Conservation (phyloP, 2,888 invertebrate genomes). For the Arrhopalites spinosus region DNA sequence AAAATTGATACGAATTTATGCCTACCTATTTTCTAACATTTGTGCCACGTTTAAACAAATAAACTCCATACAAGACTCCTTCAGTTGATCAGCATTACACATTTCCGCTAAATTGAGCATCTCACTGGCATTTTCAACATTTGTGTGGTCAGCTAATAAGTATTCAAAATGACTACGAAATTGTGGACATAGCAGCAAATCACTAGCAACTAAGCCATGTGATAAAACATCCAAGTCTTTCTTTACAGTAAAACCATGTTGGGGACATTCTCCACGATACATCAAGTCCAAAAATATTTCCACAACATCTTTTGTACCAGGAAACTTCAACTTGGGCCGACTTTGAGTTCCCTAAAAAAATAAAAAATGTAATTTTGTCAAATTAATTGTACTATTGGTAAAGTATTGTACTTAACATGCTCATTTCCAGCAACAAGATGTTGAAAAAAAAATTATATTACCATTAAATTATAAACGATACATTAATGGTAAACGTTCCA, state of each 20-base stretch:
- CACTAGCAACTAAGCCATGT: slow-evolving; percentile 24
- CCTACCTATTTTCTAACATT: slow-evolving; percentile 69
- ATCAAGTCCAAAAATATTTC: slow-evolving; percentile 27
- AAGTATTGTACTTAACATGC: too few relatives aligned
- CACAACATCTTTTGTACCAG: slow-evolving; percentile 25
- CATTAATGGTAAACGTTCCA: too few relatives aligned
- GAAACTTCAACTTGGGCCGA: slow-evolving; percentile 22
- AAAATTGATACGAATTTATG: too few relatives aligned
- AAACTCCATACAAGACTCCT: slow-evolving; percentile 75
- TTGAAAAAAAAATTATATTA: neutral
- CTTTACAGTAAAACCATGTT: slow-evolving; percentile 3
- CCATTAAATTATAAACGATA: too few relatives aligned
- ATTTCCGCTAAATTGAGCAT: slow-evolving; percentile 75
- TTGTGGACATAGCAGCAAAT: slow-evolving; percentile 24
- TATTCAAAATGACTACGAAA: slow-evolving; percentile 65
- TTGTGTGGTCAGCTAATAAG: slow-evolving; percentile 69
- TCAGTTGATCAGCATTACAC: slow-evolving; percentile 76
- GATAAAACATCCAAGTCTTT: slow-evolving; percentile 32
- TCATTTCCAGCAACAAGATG: neutral
- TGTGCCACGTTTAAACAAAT: slow-evolving; percentile 75
- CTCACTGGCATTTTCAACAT: slow-evolving; percentile 76
- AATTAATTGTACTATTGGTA: too few relatives aligned
- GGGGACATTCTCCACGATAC: slow-evolving; percentile 15
- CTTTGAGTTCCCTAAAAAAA: neutral
- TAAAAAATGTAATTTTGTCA: too few relatives aligned